Conservation (phyloP, 2,113 vertebrate species). For the Talpa occidentalis region DNA sequence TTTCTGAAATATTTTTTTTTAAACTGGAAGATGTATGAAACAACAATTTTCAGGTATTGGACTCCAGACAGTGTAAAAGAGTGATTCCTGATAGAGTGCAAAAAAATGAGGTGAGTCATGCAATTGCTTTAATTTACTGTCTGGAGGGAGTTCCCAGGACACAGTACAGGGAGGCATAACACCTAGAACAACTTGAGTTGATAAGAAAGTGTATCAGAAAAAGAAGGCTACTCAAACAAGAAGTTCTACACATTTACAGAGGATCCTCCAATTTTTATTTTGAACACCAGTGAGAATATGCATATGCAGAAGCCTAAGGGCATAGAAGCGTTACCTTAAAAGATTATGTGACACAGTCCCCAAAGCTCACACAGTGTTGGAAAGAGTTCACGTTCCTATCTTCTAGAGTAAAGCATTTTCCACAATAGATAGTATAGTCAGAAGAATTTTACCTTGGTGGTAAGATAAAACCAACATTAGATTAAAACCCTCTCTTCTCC, state of each 20-base stretch:
- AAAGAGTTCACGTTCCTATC: neutral
- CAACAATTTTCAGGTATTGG: neutral
- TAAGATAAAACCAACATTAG: slow-evolving; percentile 11
- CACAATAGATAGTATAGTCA: neutral
- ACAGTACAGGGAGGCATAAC: neutral
- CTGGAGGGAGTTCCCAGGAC: neutral
- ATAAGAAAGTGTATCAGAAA: neutral
- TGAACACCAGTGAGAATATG: neutral
- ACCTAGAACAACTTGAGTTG: neutral
- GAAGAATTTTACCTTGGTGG: neutral
- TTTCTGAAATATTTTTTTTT: neutral
- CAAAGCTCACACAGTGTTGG: neutral
- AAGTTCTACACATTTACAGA: too few species aligned
- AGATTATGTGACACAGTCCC: neutral
- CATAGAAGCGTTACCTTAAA: neutral
- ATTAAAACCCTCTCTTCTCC: neutral
- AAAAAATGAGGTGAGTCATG: neutral
- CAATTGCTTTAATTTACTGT: neutral
- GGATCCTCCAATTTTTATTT: neutral
- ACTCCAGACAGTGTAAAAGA: neutral
- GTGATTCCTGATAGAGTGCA: neutral
- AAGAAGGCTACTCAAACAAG: neutral
- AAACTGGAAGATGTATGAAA: neutral
- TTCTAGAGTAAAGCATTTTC: neutral
- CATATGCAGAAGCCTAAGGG: neutral